These are phyloP conservation scores for Zoanthus sociatus DNA, from an alignment of 92 coral and sea anemone genomes.

Conservation along the genomic window DNA sequence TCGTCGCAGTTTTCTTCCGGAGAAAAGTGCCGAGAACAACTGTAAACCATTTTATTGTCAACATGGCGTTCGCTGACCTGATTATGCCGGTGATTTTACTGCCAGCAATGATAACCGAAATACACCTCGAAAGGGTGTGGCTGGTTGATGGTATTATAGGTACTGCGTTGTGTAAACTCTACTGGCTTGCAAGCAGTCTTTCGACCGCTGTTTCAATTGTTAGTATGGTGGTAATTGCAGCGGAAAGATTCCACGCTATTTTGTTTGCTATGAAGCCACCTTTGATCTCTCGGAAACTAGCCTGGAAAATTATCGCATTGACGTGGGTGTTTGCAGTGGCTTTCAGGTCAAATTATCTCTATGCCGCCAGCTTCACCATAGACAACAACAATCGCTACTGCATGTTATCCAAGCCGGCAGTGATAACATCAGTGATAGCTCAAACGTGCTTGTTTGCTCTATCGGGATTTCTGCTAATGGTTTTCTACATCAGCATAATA, in stretches of 20 bases:
- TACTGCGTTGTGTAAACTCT: neutral
- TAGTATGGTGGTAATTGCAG: slow-evolving; percentile 40
- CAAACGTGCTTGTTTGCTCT: slow-evolving; percentile 10
- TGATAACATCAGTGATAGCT: neutral
- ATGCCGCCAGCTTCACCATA: neutral
- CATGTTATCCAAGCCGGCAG: neutral
- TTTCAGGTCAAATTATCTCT: slow-evolving; percentile 32
- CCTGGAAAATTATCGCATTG: neutral
- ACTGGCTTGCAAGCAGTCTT: slow-evolving; percentile 29
- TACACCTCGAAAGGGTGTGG: neutral
- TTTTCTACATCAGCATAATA: slow-evolving; percentile 12
- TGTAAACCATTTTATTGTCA: slow-evolving; percentile 29
- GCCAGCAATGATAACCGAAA: slow-evolving; percentile 26
- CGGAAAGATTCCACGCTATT: slow-evolving; percentile 38
- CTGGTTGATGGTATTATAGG: slow-evolving; percentile 17
- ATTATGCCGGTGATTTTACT: slow-evolving; percentile 27
- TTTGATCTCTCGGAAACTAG: slow-evolving; percentile 13
- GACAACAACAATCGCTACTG: neutral
- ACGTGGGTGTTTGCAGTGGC: slow-evolving; percentile 31
- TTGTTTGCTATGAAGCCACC: slow-evolving; percentile 42
- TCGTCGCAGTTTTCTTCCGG: slow-evolving; percentile 29
- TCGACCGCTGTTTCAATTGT: slow-evolving; percentile 32
- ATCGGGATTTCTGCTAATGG: neutral
- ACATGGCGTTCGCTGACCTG: slow-evolving; percentile 26
- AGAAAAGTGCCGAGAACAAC: slow-evolving; percentile 4